A percentile compares a stretch with the other conserved stretches of the same genome.
Conservation (phyloP, 2,888 invertebrate species). For the Alentia gelatinosa region DNA sequence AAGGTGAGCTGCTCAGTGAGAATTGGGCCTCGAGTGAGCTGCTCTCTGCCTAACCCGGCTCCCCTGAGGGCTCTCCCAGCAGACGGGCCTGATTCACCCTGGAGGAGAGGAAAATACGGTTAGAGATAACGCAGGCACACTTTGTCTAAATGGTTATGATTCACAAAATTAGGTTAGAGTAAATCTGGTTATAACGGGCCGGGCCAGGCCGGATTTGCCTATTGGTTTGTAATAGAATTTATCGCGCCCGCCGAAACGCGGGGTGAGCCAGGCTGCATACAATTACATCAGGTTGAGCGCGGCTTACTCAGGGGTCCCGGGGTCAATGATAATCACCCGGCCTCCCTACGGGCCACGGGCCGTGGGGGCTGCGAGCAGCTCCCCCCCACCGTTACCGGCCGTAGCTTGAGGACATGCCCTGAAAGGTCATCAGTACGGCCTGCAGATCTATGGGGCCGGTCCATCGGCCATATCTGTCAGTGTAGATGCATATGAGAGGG, state of each 20-base stretch:
- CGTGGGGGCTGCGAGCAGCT: background rate
- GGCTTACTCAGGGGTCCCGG: constrained; percentile 45
- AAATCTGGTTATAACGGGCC: constrained; percentile 47
- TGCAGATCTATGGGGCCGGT: background rate
- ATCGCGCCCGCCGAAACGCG: background rate
- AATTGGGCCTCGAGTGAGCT: background rate
- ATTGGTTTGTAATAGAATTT: constrained; percentile 58
- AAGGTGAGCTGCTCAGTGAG: background rate
- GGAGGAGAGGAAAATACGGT: constrained; percentile 10
- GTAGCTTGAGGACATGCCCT: constrained; percentile 42
- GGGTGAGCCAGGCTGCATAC: constrained; percentile 15
- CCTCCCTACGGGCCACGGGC: background rate
- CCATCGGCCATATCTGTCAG: background rate
- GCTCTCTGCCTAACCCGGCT: constrained; percentile 14
- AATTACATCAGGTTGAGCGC: constrained; percentile 50
- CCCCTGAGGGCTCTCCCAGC: constrained; percentile 8
- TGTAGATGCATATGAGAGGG: too few relatives aligned
- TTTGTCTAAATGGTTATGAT: constrained; percentile 56
- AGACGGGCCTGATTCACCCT: constrained; percentile 7
- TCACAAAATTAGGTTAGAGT: constrained; percentile 55
- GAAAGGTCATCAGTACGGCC: background rate
- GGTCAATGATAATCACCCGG: constrained; percentile 43
- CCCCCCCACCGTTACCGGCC: background rate
- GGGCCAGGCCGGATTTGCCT: background rate
- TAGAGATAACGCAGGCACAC: constrained; percentile 55